Conservation (phyloP, 2,113 vertebrate species). For the Fregetta grallaria region DNA sequence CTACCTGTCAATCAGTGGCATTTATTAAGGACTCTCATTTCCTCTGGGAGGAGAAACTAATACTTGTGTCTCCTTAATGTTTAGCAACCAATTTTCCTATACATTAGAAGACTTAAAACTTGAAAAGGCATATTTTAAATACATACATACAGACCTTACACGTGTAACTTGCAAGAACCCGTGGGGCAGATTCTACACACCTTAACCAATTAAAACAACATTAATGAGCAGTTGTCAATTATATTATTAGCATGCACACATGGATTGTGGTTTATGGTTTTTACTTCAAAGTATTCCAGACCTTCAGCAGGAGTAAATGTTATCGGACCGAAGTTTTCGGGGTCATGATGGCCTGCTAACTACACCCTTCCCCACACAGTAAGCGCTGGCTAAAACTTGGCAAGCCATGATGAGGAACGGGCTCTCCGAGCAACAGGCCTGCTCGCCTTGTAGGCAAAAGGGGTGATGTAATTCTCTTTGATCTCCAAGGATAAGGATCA, state of each 20-base stretch:
- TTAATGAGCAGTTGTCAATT: neutral
- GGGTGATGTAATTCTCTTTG: neutral
- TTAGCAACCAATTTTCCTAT: neutral
- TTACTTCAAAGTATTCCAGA: neutral
- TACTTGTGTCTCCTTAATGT: neutral
- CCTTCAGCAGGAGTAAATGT: neutral
- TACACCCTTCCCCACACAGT: too few relatives aligned
- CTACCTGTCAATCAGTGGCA: neutral
- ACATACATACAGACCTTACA: neutral
- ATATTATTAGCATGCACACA: neutral
- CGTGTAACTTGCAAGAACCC: neutral
- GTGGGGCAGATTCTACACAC: neutral
- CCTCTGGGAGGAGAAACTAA: neutral
- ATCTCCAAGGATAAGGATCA: neutral
- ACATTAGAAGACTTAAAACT: neutral
- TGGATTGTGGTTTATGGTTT: neutral
- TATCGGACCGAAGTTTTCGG: accelerated
- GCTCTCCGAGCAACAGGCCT: neutral
- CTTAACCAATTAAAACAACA: neutral
- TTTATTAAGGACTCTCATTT: constrained; percentile 10
- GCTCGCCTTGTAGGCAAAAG: neutral
- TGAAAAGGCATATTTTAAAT: neutral
- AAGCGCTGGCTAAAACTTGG: neutral
- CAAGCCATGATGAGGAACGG: neutral
- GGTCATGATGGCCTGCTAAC: too few relatives aligned